These are phyloP conservation scores for Columba guinea DNA, from an alignment of 2,797 vertebrate species.

Conservation along the genomic window DNA sequence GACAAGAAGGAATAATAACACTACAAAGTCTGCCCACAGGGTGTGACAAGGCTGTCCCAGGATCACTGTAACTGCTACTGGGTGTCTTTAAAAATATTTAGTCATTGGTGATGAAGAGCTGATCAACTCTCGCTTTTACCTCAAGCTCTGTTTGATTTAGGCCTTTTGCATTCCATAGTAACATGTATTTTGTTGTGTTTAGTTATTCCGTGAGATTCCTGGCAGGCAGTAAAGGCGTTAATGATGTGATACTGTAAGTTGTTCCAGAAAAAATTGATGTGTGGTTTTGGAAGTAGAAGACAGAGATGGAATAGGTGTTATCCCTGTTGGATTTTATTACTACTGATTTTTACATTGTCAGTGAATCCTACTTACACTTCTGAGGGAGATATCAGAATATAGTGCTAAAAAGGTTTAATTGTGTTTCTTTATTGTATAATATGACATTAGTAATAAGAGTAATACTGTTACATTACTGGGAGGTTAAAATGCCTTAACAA, in stretches of 20 bases:
- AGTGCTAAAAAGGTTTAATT: neutral
- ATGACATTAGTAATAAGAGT: neutral
- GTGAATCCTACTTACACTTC: neutral
- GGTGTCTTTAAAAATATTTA: neutral
- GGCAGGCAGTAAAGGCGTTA: neutral
- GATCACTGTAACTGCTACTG: neutral
- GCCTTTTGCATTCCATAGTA: neutral
- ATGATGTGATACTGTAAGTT: neutral
- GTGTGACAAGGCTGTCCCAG: neutral
- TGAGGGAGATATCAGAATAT: neutral
- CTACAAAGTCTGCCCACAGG: neutral
- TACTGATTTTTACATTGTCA: neutral
- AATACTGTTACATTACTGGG: neutral
- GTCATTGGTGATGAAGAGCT: neutral
- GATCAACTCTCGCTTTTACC: neutral
- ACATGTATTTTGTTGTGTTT: neutral
- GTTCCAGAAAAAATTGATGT: slow-evolving; percentile 8
- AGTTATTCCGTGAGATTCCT: slow-evolving; percentile 4
- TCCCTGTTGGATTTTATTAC: neutral
- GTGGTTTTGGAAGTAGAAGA: slow-evolving; percentile 14
- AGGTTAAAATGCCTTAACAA: neutral
- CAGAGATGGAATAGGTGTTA: neutral
- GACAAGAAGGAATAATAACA: neutral
- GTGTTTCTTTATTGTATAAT: neutral
- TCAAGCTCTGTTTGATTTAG: neutral